Percentiles rank a stretch among this genome's conserved stretches.
Conservation (phyloP, 1,140 invertebrate genomes). For the Pseudachorutes palmiensis region DNA sequence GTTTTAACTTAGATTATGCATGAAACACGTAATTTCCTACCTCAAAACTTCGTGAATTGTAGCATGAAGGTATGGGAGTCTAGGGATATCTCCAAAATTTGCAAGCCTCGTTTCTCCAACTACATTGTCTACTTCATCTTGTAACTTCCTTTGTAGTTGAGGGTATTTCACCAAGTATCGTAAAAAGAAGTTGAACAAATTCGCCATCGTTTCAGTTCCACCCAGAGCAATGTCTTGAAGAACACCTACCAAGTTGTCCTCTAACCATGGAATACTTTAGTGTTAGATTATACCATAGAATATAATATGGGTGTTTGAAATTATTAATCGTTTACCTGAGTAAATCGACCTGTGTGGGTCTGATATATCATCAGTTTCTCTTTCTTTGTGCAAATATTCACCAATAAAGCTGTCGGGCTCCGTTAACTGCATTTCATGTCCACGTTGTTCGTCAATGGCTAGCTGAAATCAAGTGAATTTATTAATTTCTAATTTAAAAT, state of each 20-base stretch:
- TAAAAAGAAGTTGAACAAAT: not conserved
- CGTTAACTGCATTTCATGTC: no score
- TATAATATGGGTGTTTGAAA: no score
- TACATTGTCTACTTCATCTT: not conserved
- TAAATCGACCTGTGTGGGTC: no score
- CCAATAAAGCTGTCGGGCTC: no score
- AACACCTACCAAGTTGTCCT: not conserved
- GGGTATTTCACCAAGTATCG: not conserved
- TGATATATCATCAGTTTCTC: no score
- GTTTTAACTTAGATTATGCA: not conserved
- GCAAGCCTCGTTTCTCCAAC: not conserved
- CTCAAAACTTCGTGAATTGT: not conserved
- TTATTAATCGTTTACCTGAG: no score
- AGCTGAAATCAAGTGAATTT: no score
- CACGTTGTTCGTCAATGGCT: no score
- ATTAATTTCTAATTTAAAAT: no score
- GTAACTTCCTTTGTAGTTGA: not conserved
- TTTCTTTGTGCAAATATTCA: no score
- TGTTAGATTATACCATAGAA: not conserved
- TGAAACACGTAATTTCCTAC: not conserved
- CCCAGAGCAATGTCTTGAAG: not conserved
- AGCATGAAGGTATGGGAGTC: not conserved
- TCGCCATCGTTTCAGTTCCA: not conserved
- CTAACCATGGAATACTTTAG: not conserved
- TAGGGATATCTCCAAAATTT: not conserved